Evolutionary conservation across 2,888 invertebrate genomes (phyloP), one percentile per base, ranked within the genome.

Genomic region (Marasmarcha lunaedactyla): DNA sequence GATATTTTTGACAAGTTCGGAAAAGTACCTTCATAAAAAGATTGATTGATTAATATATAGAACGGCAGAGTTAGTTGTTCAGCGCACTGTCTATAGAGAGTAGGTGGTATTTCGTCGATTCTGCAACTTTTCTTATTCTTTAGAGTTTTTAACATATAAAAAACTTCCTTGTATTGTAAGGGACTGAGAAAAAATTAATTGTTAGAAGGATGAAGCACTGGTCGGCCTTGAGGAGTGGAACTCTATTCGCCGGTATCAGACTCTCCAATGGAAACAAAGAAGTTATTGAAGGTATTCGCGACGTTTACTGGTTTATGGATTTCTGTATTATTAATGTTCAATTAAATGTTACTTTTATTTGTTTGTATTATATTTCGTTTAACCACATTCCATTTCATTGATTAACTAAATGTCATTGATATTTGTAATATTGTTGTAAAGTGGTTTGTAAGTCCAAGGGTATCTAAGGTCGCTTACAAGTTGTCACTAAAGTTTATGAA

Each of bases 21-120:
- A 14, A 36, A 36, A 15, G 7, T 7, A n/a, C 36, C 36, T 36
- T 36, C 15, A 2, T n/a, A 2, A 20, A 36, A 36, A 11, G 36
- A 36, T 36, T 36, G 36, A n/a, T 36, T 36, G 10, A 36, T 20
- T n/a, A 36, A 13, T 4, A 36, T 14, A 10, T 6, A 7, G 3
- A 15, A 15, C 5, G 36, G 36, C 9, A 15, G n/a, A n/a, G 36
- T 11, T 6, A 36, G 36, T 36, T 36, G 14, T 2, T 36, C 15
- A 13, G 36, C 36, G 11, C 36, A 15, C 10, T 35, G 13, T 13
- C 6, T 9, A 6, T 11, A 9, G 11, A 6, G 10, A 35, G 3
- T 6, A 13, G 10, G 35, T 4, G 30, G 30, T 9, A 30, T 9
- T 30, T 30, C n/a, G 6, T 30, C 30, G 3, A 30, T 30, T 3